Conservation (phyloP, 2,113 vertebrate species). For the Syrmaticus mikado region DNA sequence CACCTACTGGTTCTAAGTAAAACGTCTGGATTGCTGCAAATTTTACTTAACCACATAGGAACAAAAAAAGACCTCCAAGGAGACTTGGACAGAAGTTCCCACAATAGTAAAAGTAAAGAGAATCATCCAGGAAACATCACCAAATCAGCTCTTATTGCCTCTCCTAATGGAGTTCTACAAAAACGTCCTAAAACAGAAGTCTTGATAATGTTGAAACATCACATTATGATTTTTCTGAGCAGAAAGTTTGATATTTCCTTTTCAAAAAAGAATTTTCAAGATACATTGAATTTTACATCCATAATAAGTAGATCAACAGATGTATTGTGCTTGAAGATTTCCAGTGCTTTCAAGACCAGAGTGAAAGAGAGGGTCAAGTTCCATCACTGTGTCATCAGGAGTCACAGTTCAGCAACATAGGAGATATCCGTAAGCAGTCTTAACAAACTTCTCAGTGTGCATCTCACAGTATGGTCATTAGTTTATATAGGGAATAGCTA, state of each 20-base stretch:
- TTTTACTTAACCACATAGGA: neutral
- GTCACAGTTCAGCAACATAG: neutral
- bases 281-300: neutral
- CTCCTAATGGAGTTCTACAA: neutral
- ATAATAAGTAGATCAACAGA: neutral
- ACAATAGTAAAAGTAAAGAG: neutral
- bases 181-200: neutral
- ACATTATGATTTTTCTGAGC: neutral
- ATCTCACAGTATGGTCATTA: neutral
- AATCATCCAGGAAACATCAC: neutral
- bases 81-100: neutral
- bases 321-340: accelerated
- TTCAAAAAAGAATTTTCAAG: conserved; percentile 3
- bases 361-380: neutral
- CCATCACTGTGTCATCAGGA: neutral
- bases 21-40: neutral
- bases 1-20: neutral
- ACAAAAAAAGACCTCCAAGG: neutral
- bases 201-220: neutral
- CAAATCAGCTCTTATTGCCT: neutral
- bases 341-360: accelerated
- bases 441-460: accelerated
- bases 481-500: accelerated
- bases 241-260: conserved; percentile 19
- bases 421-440: neutral